Evolutionary conservation across 2,113 vertebrate species (phyloP), one percentile per base, ranked within the genome.

Genomic region (Perognathus longimembris): DNA sequence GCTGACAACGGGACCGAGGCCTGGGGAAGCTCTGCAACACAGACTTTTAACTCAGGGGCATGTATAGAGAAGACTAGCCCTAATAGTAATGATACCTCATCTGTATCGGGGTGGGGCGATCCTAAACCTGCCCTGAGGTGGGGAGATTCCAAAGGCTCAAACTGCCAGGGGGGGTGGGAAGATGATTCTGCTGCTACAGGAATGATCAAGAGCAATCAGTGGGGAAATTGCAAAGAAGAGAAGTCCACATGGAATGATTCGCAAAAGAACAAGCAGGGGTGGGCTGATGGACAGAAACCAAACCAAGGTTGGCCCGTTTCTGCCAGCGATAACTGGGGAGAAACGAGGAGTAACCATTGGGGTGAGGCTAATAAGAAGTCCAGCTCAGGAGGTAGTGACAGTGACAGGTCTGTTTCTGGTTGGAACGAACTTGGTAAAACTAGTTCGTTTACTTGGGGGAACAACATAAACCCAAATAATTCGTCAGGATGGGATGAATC

Each of bases 371-470:
- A 89, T 18, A 98, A 98, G 94, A 99, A 99, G 93, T 97, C 98
- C 15, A 98, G 98, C 93, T 99, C 99, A 0, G 98, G 97, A 95
- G 98, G 98, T 38, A 99, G 98, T 11, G 99, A 99, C 98, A 98
- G 99, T 5, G 99, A 99, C 97, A 98, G 99, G 73, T 99, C 99
- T 1, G 98, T 98, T 50, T 99, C 99, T 74, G 99, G 99, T 88
- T 99, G 99, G 99, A 99, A 98, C 0, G 99, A 99, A 84, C 96
- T 98, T 1, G 98, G 98, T 89, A 98, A 98, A 97, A 97, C 98
- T 66, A 98, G 97, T 96, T 97, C 98, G 94, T 98, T 98, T 95
- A 98, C 98, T 61, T 99, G 99, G 99, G 98, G 97, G 67, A 98
- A 98, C 92, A 98, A 97, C 90, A 94, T 98, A 84, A 98, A 99